Evolutionary conservation across 2,888 invertebrate genomes (phyloP).

Genomic region (Shargacucullia verbasci): DNA sequence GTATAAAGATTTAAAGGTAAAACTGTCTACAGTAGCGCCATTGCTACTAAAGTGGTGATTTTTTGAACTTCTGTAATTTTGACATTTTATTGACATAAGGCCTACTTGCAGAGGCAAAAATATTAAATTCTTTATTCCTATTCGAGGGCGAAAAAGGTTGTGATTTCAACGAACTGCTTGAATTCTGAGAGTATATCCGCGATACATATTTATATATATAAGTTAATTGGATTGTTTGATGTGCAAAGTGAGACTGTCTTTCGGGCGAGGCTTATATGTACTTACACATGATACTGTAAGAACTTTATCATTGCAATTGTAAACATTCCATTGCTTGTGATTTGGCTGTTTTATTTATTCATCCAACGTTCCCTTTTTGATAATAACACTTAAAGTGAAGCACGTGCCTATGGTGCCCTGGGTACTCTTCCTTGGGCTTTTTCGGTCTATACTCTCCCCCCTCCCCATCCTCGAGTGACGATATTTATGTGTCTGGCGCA

Average conservation of each 20-base stretch:
- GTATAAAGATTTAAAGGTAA: too few relatives aligned
- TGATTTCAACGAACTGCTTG: slow-evolving; percentile 66
- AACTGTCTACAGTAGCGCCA: too few relatives aligned
- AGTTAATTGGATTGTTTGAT: slow-evolving; percentile 42
- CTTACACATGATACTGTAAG: slow-evolving; percentile 76
- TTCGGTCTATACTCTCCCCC: too few relatives aligned
- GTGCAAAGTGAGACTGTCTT: slow-evolving; percentile 71
- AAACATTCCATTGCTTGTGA: slow-evolving; percentile 88
- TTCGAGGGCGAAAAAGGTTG: slow-evolving; percentile 47
- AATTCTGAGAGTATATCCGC: slow-evolving; percentile 59
- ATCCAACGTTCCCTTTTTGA: neutral
- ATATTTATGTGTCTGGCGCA: too few relatives aligned
- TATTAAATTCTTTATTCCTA: slow-evolving; percentile 29
- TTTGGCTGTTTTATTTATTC: slow-evolving; percentile 74
- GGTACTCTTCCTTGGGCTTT: too few relatives aligned
- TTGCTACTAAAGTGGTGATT: neutral
- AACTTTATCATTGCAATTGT: slow-evolving; percentile 83
- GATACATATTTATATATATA: slow-evolving; percentile 24
- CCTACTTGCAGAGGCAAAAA: slow-evolving; percentile 14
- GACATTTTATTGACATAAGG: slow-evolving; percentile 21
- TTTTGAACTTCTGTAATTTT: slow-evolving; percentile 4
- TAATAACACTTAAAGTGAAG: too few relatives aligned
- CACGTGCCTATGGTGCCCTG: too few relatives aligned
- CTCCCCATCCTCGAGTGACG: too few relatives aligned
- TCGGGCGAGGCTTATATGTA: slow-evolving; percentile 72